Evolutionary conservation across 2,888 invertebrate genomes (phyloP).

Genomic region (Stictocephala bisonia): DNA sequence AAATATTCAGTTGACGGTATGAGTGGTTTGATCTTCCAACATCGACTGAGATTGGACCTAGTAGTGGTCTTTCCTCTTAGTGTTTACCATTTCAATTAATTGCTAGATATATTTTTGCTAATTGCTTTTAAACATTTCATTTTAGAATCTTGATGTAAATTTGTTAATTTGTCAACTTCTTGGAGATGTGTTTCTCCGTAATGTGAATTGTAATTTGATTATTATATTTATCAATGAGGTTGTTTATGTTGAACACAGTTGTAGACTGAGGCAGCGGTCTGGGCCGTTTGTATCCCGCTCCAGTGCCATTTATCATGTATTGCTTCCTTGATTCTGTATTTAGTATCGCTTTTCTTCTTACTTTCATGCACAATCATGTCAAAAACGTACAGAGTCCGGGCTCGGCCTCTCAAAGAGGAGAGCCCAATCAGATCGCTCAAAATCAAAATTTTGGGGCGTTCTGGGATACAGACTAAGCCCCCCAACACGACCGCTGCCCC

Average conservation of each 20-base stretch:
- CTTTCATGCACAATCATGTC: not conserved
- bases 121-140: constrained; percentile 41
- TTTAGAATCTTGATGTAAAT: constrained; percentile 47
- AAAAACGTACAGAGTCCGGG: not conserved
- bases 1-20: constrained; percentile 29
- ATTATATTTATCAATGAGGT: constrained; percentile 15
- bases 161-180: constrained; percentile 36
- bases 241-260: constrained; percentile 43
- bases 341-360: constrained; percentile 22
- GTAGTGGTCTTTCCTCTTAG: constrained; percentile 29
- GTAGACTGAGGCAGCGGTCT: constrained; percentile 12
- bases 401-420: constrained; percentile 11
- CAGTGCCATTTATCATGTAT: constrained; percentile 8
- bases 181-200: constrained; percentile 30
- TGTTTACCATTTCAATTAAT: constrained; percentile 42
- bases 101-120: constrained; percentile 45
- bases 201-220: constrained; percentile 42
- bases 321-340: constrained; percentile 4
- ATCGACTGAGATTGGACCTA: constrained; percentile 3
- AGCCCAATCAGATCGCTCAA: constrained; percentile 22
- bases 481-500: constrained; percentile 14
- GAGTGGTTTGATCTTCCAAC: constrained; percentile 50
- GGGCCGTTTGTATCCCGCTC: not conserved
- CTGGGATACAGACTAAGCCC: constrained; percentile 10
- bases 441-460: constrained; percentile 22